phyloP scores from a whole-genome alignment of 2,888 invertebrate species.

The Tetragonisca angustula region DNA sequence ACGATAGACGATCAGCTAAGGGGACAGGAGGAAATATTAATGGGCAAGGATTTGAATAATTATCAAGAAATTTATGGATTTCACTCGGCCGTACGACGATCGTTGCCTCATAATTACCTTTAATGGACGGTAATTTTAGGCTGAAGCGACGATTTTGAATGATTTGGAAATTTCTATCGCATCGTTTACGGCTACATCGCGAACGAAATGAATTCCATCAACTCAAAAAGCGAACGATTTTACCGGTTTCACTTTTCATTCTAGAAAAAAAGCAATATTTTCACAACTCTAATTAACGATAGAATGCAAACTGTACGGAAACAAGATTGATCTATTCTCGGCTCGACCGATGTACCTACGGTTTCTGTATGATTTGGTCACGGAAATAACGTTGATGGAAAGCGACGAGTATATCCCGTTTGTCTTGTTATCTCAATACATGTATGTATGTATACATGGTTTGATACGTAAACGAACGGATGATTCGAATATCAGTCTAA shows the following conservation, averaged over 20 bases:
- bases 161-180: slow-evolving; percentile 4
- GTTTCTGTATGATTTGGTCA: slow-evolving; percentile 2
- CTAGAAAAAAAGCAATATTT: neutral
- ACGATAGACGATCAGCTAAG: neutral
- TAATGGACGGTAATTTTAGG: slow-evolving; percentile 25
- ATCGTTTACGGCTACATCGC: neutral
- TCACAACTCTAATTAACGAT: neutral
- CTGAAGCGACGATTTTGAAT: neutral
- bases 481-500: slow-evolving; percentile 49
- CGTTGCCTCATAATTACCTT: slow-evolving; percentile 21
- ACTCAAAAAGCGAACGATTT: neutral
- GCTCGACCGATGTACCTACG: neutral
- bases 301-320: slow-evolving; percentile 32
- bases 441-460: neutral
- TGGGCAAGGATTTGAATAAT: slow-evolving; percentile 28
- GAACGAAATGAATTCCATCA: neutral
- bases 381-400: slow-evolving; percentile 36
- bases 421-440: slow-evolving; percentile 41
- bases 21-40: neutral
- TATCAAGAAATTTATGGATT: slow-evolving; percentile 8
- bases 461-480: slow-evolving; percentile 38
- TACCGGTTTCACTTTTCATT: neutral
- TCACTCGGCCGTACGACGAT: neutral
- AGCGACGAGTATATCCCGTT: slow-evolving; percentile 32
- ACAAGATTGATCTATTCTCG: slow-evolving; percentile 37